A percentile compares a stretch with the other conserved stretches of the same genome.
phyloP scores from a whole-genome alignment of 1,140 invertebrate species.

The Harlomillsia oculata region DNA sequence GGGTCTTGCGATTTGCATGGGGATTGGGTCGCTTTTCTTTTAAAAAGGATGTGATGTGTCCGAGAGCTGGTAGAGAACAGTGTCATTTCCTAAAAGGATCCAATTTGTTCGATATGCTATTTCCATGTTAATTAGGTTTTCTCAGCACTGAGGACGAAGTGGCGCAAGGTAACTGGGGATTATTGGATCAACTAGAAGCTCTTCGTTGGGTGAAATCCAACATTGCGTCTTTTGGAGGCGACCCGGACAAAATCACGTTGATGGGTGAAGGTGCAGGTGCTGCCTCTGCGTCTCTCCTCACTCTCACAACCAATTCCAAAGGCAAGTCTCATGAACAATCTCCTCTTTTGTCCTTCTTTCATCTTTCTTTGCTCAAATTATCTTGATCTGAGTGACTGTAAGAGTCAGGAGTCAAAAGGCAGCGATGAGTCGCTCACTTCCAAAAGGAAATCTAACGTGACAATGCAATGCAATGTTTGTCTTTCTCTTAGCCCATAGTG shows the following conservation, averaged over 20 bases:
- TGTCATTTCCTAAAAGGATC: slow-evolving; percentile 5
- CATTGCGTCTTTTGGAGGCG: slow-evolving; percentile 42
- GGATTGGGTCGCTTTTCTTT: neutral
- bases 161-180: slow-evolving; percentile 40
- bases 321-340: slow-evolving; percentile 19
- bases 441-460: too few species aligned
- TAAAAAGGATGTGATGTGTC: neutral
- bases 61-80: too few species aligned
- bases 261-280: slow-evolving; percentile 34
- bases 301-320: slow-evolving; percentile 29
- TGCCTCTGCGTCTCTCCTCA: slow-evolving; percentile 27
- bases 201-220: slow-evolving; percentile 44
- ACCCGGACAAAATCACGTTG: slow-evolving; percentile 31
- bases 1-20: slow-evolving; percentile 4
- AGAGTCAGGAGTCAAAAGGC: too few species aligned
- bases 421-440: too few species aligned
- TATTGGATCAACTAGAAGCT: slow-evolving; percentile 44
- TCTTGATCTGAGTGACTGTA: too few species aligned
- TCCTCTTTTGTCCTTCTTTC: neutral
- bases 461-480: too few species aligned
- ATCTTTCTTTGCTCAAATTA: too few species aligned
- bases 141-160: slow-evolving; percentile 35
- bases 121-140: slow-evolving; percentile 37
- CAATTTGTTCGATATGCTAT: slow-evolving; percentile 21
- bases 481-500: too few species aligned